Percentiles rank a stretch among this genome's conserved stretches.
Conservation (phyloP, 2,888 invertebrate species). For the Acanthosepion esculentum region DNA sequence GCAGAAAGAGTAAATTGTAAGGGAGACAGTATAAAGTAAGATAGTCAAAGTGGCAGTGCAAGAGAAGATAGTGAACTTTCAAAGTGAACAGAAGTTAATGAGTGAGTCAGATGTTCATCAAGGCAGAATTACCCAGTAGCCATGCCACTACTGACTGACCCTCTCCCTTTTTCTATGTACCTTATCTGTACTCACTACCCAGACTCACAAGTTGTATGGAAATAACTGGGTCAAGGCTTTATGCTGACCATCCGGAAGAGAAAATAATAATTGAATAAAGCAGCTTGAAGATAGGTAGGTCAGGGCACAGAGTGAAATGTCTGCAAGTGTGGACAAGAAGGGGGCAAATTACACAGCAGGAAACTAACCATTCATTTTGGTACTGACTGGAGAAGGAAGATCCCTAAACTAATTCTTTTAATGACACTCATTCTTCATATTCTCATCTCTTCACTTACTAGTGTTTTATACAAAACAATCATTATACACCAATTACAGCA, state of each 20-base stretch:
- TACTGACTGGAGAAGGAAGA: background rate
- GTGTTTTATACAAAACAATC: background rate
- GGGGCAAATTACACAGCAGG: background rate
- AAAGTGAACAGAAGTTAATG: background rate
- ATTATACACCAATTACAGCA: background rate
- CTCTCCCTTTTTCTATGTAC: background rate
- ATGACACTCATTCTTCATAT: background rate
- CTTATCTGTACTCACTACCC: background rate
- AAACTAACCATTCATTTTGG: background rate
- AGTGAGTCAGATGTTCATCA: background rate
- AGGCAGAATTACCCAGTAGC: background rate
- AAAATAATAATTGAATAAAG: slow-evolving; percentile 8
- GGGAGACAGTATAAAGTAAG: background rate
- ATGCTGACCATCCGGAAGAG: background rate
- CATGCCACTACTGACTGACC: background rate
- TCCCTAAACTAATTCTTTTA: background rate
- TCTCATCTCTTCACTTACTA: background rate
- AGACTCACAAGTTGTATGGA: slow-evolving; percentile 1
- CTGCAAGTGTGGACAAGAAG: background rate
- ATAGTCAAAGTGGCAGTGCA: background rate
- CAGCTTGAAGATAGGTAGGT: background rate
- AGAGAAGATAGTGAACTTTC: background rate
- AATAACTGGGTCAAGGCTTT: background rate
- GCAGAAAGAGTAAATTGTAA: too few relatives aligned
- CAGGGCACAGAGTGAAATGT: background rate